Conservation (phyloP, 2,797 vertebrate genomes). For the Cygnus olor region DNA sequence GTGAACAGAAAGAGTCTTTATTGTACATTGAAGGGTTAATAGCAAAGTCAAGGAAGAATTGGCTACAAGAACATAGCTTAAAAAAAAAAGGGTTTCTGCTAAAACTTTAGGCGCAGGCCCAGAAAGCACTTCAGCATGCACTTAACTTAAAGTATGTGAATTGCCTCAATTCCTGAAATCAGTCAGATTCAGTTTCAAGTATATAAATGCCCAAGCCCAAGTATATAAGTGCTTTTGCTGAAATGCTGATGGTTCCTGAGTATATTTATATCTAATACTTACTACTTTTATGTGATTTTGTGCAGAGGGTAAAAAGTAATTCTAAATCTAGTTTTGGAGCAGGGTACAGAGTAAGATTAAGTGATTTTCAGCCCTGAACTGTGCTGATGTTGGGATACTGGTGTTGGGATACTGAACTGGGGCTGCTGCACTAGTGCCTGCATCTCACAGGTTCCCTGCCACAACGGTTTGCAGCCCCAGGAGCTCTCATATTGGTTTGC, state of each 20-base stretch:
- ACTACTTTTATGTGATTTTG: neutral
- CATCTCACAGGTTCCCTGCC: accelerated
- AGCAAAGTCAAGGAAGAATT: neutral
- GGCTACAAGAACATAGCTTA: neutral
- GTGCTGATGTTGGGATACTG: neutral
- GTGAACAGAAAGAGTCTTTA: neutral
- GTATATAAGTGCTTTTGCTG: neutral
- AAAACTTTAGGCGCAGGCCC: neutral
- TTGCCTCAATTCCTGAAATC: conserved; percentile 29
- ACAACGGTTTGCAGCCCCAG: too few relatives aligned
- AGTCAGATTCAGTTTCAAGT: neutral
- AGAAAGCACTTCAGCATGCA: neutral
- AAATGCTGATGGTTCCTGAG: neutral
- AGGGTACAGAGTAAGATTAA: accelerated
- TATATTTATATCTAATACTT: neutral
- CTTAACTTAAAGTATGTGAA: neutral
- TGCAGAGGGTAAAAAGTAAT: neutral
- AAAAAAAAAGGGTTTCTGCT: neutral
- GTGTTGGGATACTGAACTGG: neutral
- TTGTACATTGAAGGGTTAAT: neutral
- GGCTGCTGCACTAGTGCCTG: neutral
- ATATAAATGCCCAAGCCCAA: neutral
- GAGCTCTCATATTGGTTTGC: neutral
- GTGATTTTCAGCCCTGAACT: neutral
- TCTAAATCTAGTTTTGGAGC: neutral